Percentiles rank a stretch among this genome's conserved stretches.
Conservation (phyloP, 1,140 invertebrate genomes). For the Onthophagus taurus region DNA sequence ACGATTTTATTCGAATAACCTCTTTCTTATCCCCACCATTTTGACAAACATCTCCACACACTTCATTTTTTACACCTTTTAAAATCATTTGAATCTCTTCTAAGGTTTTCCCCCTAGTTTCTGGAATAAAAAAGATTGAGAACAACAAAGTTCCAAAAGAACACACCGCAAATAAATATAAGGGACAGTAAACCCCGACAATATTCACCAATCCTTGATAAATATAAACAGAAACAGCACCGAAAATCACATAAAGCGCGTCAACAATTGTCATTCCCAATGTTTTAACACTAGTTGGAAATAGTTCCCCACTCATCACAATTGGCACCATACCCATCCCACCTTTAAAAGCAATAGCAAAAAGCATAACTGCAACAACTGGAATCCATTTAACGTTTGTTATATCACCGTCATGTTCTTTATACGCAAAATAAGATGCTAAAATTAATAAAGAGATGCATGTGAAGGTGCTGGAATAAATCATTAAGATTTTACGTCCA, state of each 20-base stretch:
- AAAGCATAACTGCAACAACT: conserved; percentile 21
- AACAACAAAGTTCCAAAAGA: conserved; percentile 51
- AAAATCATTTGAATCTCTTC: conserved; percentile 56
- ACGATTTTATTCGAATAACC: too few relatives aligned
- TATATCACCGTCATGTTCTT: conserved; percentile 20
- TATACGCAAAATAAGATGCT: conserved; percentile 31
- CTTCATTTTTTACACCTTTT: conserved; percentile 23
- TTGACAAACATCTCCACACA: too few relatives aligned
- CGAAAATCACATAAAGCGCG: conserved; percentile 30
- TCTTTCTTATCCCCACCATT: too few relatives aligned
- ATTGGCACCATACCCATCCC: conserved; percentile 50
- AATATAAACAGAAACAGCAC: conserved; percentile 58
- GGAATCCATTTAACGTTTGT: conserved; percentile 25
- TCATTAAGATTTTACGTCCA: conserved; percentile 24
- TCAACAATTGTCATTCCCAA: conserved; percentile 30
- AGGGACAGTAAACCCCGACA: conserved; percentile 45
- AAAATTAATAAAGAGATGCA: conserved; percentile 20
- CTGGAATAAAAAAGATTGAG: conserved; percentile 54
- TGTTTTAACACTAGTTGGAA: conserved; percentile 49
- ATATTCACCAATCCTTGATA: conserved; percentile 42
- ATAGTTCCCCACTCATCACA: conserved; percentile 57
- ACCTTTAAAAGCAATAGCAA: conserved; percentile 22
- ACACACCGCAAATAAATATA: conserved; percentile 56
- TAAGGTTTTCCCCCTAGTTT: too few relatives aligned
- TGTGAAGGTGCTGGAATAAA: conserved; percentile 20